Conservation (phyloP, 2,888 invertebrate genomes). For the Cryptosula pallasiana region DNA sequence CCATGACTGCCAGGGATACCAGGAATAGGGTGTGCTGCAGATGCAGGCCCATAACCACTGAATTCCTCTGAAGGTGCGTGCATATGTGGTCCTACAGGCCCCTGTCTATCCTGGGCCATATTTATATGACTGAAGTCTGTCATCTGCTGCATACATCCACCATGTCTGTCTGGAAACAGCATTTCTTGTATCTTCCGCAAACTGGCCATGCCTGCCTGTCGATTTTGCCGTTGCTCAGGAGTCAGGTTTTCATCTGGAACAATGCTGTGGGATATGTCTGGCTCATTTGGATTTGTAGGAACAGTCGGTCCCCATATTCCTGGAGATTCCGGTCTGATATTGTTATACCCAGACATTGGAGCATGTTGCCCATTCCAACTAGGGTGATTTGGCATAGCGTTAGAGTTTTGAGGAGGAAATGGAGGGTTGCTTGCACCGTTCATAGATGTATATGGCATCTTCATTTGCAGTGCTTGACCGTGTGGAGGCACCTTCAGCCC, state of each 20-base stretch:
- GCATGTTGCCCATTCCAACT: conserved; percentile 17
- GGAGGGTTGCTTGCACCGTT: background rate
- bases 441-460: conserved; percentile 3
- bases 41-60: background rate
- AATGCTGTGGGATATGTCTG: conserved; percentile 45
- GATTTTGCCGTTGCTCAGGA: conserved; percentile 87
- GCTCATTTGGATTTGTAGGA: conserved; percentile 2
- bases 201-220: conserved; percentile 86
- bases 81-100: conserved; percentile 21
- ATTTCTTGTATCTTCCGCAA: conserved; percentile 87
- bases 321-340: background rate
- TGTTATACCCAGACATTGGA: background rate
- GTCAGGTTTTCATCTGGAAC: conserved; percentile 75
- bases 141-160: conserved; percentile 24
- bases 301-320: background rate
- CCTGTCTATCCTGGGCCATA: conserved; percentile 23
- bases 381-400: background rate
- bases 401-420: background rate
- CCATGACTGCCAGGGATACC: conserved; percentile 41
- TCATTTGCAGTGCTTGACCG: background rate
- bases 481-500: background rate
- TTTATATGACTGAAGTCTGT: conserved; percentile 26
- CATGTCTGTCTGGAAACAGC: conserved; percentile 69
- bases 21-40: conserved; percentile 10
- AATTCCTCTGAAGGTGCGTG: background rate